phyloP scores from a whole-genome alignment of 2,888 invertebrate genomes.

The Folsomia manolachei region DNA sequence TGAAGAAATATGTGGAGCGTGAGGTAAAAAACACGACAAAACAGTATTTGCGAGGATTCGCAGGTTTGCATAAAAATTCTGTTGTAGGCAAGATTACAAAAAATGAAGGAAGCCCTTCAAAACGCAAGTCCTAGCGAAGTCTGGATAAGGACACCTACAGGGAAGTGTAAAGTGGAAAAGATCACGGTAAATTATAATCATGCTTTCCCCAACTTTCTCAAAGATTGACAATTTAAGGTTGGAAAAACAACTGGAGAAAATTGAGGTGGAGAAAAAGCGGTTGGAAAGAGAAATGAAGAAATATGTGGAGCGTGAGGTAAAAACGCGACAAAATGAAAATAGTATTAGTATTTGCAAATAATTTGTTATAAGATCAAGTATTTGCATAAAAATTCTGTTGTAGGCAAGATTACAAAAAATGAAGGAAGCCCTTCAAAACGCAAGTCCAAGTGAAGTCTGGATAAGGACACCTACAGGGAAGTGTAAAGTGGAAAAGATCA shows the following conservation, averaged over 20 bases:
- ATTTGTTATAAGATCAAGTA: too few relatives aligned
- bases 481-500: constrained; percentile 80
- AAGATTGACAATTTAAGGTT: too few relatives aligned
- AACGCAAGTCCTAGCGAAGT: constrained; percentile 59
- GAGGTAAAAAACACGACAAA: constrained; percentile 63
- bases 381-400: too few relatives aligned
- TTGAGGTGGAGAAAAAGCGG: constrained; percentile 63
- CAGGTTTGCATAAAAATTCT: too few relatives aligned
- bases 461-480: constrained; percentile 80
- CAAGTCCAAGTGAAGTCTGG: constrained; percentile 64
- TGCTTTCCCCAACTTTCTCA: too few relatives aligned
- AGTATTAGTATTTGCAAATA: too few relatives aligned
- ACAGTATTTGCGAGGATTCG: constrained; percentile 62
- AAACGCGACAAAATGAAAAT: too few relatives aligned
- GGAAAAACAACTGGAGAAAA: constrained; percentile 62
- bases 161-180: constrained; percentile 78
- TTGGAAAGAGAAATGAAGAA: constrained; percentile 64
- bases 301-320: constrained; percentile 65
- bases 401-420: constrained; percentile 52
- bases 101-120: constrained; percentile 16
- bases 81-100: constrained; percentile 56
- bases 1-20: constrained; percentile 64
- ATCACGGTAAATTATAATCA: constrained; percentile 65
- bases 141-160: constrained; percentile 75
- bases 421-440: constrained; percentile 34